Evolutionary conservation across 2,888 invertebrate genomes (phyloP).

Genomic region (Tuta absoluta): DNA sequence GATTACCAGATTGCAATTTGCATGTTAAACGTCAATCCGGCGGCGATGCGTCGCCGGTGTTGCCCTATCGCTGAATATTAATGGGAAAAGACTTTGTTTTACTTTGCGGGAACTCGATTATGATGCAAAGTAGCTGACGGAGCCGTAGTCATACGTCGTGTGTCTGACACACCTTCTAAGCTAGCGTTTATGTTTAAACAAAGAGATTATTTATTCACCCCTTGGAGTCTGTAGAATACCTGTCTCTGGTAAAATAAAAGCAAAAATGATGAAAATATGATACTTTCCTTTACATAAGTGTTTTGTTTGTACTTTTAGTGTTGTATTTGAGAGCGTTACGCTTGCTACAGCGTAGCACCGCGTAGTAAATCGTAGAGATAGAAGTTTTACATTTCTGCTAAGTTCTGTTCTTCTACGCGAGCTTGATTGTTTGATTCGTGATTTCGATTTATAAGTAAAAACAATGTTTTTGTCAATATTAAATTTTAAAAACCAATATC

Average conservation of each 20-base stretch:
- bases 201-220: neutral
- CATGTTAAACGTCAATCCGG: slow-evolving; percentile 79
- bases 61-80: slow-evolving; percentile 79
- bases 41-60: slow-evolving; percentile 71
- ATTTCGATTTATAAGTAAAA: too few relatives aligned
- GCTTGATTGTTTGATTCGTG: neutral
- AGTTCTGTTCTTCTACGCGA: neutral
- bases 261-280: neutral
- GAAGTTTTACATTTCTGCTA: too few relatives aligned
- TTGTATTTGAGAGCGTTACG: too few relatives aligned
- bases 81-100: slow-evolving; percentile 79
- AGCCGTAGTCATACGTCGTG: slow-evolving; percentile 29
- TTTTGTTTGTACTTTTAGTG: neutral
- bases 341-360: slow-evolving; percentile 17
- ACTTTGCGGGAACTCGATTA: slow-evolving; percentile 79
- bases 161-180: slow-evolving; percentile 16
- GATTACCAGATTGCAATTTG: slow-evolving; percentile 80
- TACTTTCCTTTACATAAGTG: neutral
- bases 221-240: neutral
- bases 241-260: neutral
- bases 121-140: slow-evolving; percentile 75
- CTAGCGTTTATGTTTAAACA: slow-evolving; percentile 10
- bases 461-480: neutral
- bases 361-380: slow-evolving; percentile 7
- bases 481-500: neutral